Evolutionary conservation across 1,140 invertebrate species (phyloP).

Genomic region (Melipona quadrifasciata): DNA sequence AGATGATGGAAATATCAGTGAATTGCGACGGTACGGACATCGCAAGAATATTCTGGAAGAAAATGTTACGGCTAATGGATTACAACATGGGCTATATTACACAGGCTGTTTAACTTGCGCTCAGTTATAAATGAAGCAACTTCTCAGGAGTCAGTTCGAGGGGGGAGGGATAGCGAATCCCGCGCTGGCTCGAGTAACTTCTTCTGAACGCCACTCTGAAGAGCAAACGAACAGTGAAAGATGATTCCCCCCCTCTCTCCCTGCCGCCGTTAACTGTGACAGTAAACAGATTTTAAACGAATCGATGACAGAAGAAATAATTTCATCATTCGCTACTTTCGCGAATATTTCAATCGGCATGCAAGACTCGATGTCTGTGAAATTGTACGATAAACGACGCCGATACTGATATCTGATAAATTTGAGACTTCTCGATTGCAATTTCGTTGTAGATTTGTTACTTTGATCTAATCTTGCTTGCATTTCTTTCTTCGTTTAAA

Average conservation of each 20-base stretch:
- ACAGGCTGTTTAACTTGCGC: slow-evolving; percentile 47
- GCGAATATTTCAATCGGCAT: neutral
- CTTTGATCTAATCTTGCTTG: too few species aligned
- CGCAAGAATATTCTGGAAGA: slow-evolving; percentile 5
- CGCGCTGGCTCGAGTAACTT: slow-evolving; percentile 33
- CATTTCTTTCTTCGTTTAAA: too few species aligned
- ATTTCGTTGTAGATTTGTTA: neutral
- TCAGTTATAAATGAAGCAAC: slow-evolving; percentile 51
- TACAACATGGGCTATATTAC: slow-evolving; percentile 36
- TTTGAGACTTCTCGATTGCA: neutral
- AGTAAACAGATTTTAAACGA: slow-evolving; percentile 29
- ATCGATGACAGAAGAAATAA: slow-evolving; percentile 1
- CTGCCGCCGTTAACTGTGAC: slow-evolving; percentile 3
- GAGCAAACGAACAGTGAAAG: slow-evolving; percentile 48
- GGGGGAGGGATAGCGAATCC: neutral
- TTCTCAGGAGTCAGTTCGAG: slow-evolving; percentile 28
- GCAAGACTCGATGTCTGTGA: neutral
- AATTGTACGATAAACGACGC: neutral
- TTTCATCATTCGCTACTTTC: neutral
- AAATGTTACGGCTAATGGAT: slow-evolving; percentile 49
- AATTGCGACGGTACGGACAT: neutral
- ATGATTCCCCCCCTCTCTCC: neutral
- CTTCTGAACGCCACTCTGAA: slow-evolving; percentile 40
- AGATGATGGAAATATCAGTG: slow-evolving; percentile 16
- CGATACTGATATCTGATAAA: neutral